Evolutionary conservation across 2,797 vertebrate species (phyloP).

Genomic region (Loriculus beryllinus): DNA sequence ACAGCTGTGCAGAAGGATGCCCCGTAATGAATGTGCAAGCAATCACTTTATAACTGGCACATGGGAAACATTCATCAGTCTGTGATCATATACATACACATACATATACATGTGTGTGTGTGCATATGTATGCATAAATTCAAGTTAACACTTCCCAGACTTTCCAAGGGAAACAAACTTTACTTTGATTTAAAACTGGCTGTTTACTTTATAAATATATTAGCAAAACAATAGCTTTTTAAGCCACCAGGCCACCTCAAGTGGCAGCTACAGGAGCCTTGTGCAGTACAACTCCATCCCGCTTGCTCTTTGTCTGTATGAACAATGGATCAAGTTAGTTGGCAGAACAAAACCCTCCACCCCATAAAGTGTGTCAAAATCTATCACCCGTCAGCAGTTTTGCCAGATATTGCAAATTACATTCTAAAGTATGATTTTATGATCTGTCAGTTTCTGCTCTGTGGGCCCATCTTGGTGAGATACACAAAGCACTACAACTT

Average conservation of each 20-base stretch:
- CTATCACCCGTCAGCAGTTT: neutral
- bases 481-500: neutral
- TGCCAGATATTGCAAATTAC: conserved; percentile 35
- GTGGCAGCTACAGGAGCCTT: neutral
- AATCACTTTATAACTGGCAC: conserved; percentile 36
- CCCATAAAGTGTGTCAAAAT: conserved; percentile 32
- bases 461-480: neutral
- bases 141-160: neutral
- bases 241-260: neutral
- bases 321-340: conserved; percentile 5
- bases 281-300: neutral
- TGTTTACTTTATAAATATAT: neutral
- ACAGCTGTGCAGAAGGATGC: conserved; percentile 6
- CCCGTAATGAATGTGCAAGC: neutral
- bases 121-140: neutral
- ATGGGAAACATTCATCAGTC: conserved; percentile 35
- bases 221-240: neutral
- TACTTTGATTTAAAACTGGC: neutral
- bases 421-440: conserved; percentile 1
- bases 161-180: neutral
- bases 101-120: neutral
- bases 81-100: neutral
- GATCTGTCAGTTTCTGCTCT: conserved; percentile 24
- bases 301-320: neutral
- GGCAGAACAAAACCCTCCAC: neutral